These are phyloP conservation scores for Lamproptera curius DNA, from an alignment of 2,888 invertebrate genomes.

Conservation along the genomic window DNA sequence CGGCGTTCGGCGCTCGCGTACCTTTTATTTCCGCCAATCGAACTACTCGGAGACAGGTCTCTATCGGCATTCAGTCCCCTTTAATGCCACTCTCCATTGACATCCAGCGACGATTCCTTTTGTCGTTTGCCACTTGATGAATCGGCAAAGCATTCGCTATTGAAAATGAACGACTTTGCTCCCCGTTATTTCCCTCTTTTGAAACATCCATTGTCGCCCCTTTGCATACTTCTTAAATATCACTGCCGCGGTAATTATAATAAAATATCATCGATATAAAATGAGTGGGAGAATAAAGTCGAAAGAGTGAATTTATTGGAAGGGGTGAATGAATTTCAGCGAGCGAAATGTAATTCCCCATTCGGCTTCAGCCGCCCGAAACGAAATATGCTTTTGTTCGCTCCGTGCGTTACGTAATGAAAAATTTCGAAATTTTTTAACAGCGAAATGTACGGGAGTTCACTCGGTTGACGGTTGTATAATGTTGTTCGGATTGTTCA, in stretches of 20 bases:
- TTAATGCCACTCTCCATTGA: background rate
- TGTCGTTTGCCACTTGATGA: background rate
- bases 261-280: background rate
- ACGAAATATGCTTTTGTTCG: constrained; percentile 8
- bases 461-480: background rate
- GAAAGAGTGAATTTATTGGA: background rate
- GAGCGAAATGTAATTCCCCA: constrained; percentile 5
- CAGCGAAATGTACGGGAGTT: background rate
- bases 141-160: constrained; percentile 1
- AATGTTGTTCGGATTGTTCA: background rate
- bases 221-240: background rate
- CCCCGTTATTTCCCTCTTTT: background rate
- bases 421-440: background rate
- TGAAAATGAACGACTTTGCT: background rate
- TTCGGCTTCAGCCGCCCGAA: background rate
- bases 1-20: background rate
- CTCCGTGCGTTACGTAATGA: background rate
- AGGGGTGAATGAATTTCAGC: background rate
- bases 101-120: background rate
- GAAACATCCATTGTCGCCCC: background rate
- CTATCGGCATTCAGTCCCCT: constrained; percentile 2
- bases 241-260: background rate
- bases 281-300: too few species aligned
- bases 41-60: background rate
- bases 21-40: constrained; percentile 4